These are phyloP conservation scores for Leptinotarsa texana DNA, from an alignment of 1,140 invertebrate species.

Conservation along the genomic window DNA sequence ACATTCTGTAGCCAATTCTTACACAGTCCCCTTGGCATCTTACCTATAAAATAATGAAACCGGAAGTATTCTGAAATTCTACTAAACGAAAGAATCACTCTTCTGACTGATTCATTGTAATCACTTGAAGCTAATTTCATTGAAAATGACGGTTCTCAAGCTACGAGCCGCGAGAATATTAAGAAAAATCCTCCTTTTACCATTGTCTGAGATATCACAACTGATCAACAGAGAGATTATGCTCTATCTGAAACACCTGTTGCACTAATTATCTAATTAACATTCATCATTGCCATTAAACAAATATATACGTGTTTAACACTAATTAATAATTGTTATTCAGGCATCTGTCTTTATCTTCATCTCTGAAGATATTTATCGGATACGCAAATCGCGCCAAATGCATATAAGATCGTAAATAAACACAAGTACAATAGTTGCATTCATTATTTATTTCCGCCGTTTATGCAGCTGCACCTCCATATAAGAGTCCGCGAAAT, in stretches of 20 bases:
- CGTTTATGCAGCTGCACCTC: not conserved
- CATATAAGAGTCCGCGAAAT: not conserved
- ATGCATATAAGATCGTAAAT: not conserved
- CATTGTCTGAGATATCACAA: not conserved
- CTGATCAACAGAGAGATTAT: not conserved
- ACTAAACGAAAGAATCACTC: too few relatives aligned
- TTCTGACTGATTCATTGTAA: too few relatives aligned
- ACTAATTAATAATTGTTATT: conserved; percentile 9
- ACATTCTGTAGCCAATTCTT: too few relatives aligned
- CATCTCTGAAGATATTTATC: not conserved
- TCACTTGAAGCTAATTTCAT: too few relatives aligned
- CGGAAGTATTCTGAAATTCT: too few relatives aligned
- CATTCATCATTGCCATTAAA: conserved; percentile 8
- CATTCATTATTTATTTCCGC: not conserved
- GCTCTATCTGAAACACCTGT: not conserved
- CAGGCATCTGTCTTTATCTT: not conserved
- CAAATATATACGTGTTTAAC: conserved; percentile 2
- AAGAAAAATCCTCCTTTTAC: not conserved
- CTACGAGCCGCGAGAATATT: too few relatives aligned
- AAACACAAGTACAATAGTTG: not conserved
- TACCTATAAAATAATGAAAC: too few relatives aligned
- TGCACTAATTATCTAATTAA: conserved; percentile 9
- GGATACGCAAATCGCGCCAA: not conserved
- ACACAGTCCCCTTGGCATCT: too few relatives aligned
- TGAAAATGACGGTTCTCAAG: too few relatives aligned